phyloP scores from a whole-genome alignment of 2,113 vertebrate genomes.

The Microcebus ravelobensis region DNA sequence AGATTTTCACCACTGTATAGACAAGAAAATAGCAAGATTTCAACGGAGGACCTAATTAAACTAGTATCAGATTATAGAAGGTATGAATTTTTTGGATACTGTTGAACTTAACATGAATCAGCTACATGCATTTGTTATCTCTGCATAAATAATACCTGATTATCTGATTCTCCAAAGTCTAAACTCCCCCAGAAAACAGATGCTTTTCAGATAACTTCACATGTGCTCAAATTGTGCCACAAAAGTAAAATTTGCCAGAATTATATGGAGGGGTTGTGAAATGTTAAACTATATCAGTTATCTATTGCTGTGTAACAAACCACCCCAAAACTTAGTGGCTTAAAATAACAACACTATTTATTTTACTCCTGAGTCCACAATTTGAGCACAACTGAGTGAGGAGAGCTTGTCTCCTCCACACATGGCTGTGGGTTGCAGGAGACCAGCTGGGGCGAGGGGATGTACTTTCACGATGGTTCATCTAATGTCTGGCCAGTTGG shows the following conservation, averaged over 20 bases:
- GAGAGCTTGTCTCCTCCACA: background rate
- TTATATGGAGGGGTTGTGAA: background rate
- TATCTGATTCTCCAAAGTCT: background rate
- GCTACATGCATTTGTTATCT: background rate
- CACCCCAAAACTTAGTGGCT: background rate
- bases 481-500: background rate
- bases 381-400: background rate
- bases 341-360: background rate
- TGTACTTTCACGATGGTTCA: background rate
- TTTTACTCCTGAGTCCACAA: background rate
- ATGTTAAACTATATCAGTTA: background rate
- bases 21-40: conserved; percentile 98
- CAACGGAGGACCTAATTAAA: conserved; percentile 96
- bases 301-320: background rate
- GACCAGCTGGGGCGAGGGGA: background rate
- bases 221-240: conserved; percentile 46
- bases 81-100: conserved; percentile 80
- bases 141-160: background rate
- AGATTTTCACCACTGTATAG: conserved; percentile 97
- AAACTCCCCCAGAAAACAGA: background rate
- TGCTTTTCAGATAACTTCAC: conserved; percentile 62
- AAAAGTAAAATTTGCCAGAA: conserved; percentile 54
- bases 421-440: background rate
- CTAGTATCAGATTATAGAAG: conserved; percentile 94
- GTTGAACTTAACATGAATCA: background rate